phyloP scores from a whole-genome alignment of 2,797 vertebrate genomes.

The Chrysocyon brachyurus region DNA sequence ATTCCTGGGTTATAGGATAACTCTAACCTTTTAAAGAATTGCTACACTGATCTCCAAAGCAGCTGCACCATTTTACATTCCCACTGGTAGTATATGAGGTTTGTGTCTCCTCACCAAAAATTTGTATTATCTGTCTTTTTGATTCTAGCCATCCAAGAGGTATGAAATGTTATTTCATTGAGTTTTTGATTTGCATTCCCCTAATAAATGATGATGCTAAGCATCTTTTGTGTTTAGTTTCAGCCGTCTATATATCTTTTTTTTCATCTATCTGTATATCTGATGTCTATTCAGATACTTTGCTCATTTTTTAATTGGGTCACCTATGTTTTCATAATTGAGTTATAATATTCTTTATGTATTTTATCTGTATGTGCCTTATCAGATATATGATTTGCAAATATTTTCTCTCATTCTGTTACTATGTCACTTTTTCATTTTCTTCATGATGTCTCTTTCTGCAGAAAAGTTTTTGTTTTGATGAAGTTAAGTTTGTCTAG shows the following conservation, averaged over 20 bases:
- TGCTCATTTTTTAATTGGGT: conserved; percentile 25
- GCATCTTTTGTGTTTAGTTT: background rate
- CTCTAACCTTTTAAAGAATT: background rate
- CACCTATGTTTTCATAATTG: conserved; percentile 39
- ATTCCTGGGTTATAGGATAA: background rate
- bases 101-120: background rate
- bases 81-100: background rate
- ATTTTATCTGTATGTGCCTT: background rate
- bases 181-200: conserved; percentile 22
- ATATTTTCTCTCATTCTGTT: background rate
- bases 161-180: background rate
- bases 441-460: background rate
- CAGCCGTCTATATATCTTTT: conserved; percentile 1
- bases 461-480: conserved; percentile 34
- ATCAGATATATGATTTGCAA: background rate
- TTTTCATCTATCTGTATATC: background rate
- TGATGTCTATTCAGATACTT: background rate
- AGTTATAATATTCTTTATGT: background rate
- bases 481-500: background rate
- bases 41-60: background rate
- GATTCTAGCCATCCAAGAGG: background rate
- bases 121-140: conserved; percentile 29
- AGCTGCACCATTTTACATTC: background rate
- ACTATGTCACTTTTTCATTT: background rate
- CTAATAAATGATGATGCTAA: background rate